Base-by-base conservation (phyloP, 2,113 vertebrate genomes). In the Heteronetta atricapilla region DNA sequence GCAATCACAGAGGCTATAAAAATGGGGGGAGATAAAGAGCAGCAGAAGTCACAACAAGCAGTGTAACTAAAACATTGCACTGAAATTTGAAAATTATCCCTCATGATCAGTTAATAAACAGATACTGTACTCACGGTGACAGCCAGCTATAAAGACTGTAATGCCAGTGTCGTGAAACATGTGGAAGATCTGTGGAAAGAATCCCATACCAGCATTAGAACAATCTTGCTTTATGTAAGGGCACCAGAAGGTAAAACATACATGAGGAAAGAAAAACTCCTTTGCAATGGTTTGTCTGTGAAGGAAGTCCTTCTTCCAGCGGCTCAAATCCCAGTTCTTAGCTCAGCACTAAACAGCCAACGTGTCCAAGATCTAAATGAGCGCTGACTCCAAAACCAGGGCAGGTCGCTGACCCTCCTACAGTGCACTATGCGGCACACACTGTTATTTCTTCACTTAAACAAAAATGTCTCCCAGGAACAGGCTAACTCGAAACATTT, bases 131-230 rank as follows among this genome's bases (percentile, higher is more conserved):
- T 97, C 85, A 97, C 97, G 46, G 87, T 97, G 97, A 89, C 96
- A 98, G 23, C 88, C 95, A 38, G 97, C 93, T 69, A 95, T 69
- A 42, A 98, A 94, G 82, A 97, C 62, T 48, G 96, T 18, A 52
- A 98, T 85, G 64, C 93, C 94, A 78, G 86, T 68, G 0, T 97
- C 96, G 25, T 88, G 88, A 91, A 98, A 98, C 86, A 96, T 92
- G 55, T 83, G 94, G 92, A 97, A 97, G 82, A 97, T 96, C 98
- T 98, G 96, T 44, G 56, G 85, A 94, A 88, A 88, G 69, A 97
- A 82, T 63, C 42, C 34, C 46, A 62, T 58, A 72, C 83, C 11
- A 58, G 72, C 34, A 72, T 68, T 62, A 70, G 34, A 59, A 23
- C 10, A 74, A 56, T 38, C 59, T 53, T 46, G 52, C 1, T 0